Base-by-base conservation (phyloP, 2,797 vertebrate species). In the Gymnopithys bicolor region DNA sequence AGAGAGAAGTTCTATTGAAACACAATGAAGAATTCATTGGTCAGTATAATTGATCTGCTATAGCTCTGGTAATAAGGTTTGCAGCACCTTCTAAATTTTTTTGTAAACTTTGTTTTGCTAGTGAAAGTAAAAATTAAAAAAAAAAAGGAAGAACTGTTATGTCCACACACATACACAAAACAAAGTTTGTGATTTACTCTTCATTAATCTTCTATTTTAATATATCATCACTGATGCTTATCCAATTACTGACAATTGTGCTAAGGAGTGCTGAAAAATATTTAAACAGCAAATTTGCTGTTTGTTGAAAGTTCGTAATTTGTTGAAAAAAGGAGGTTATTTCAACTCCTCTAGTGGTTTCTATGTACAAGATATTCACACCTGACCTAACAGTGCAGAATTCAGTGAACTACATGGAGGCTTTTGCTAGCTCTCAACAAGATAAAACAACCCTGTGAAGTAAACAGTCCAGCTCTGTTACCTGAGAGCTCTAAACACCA, bases 401-500 rank as follows among this genome's bases (percentile, higher is more conserved):
- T 0, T 3, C 19, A 53, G 12, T 15, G 22, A 45, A 76, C 10
- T 81, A 25, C 45, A 35, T 0, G 0, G 27, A 83, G 37, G 24
- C 2, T 90, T 83, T 68, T 91, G 7, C 18, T 48, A 83, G 23
- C 52, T 73, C 60, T 84, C 49, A 71, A 37, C 32, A 87, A 77
- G 49, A 24, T 83, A 35, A 80, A 89, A 60, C 49, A 92, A 56
- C 41, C 37, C 16, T 18, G 52, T 35, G 67, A 91, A 86, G 32
- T 56, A 52, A 92, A 49, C 51, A 90, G 69, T 46, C 45, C 67
- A 90, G 7, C 35, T 59, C 32, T 45, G 39, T 55, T 78, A 69
- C 58, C 51, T 86, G 80, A 71, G 46, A 84, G 51, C 22, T 84
- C 83, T 71, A 93, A 89, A 79, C 25, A 78, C 6, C 33, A 90